Evolutionary conservation across 2,888 invertebrate genomes (phyloP), one percentile per base, ranked within the genome.

Genomic region (Rhagonycha fulva): DNA sequence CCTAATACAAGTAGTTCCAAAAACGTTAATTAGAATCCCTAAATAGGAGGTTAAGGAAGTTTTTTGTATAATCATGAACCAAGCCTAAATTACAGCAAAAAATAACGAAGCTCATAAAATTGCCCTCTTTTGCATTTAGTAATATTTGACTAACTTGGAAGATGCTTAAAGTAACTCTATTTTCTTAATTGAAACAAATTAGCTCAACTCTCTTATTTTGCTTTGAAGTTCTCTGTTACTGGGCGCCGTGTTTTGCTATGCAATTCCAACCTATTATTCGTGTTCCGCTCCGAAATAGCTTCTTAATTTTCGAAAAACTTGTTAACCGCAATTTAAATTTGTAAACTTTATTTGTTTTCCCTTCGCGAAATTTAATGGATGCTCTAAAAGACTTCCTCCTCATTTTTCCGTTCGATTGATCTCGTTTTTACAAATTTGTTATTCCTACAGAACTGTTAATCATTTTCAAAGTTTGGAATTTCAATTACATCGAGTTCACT

Each of bases 241-340:
- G 77, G 81, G 80, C 80, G 82, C 81, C 79, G 82, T 80, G 81
- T 82, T 80, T 78, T 80, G 75, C 81, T 70, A 79, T 81, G 81
- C 83, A 83, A 84, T 84, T 83, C 83, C 80, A 81, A 82, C 84
- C 84, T 83, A 85, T 85, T 86, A 86, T 85, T 86, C 85, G 81
- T 83, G 84, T 85, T 86, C 84, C 85, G 83, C 81, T 81, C 76
- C 83, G 85, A 84, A 84, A 87, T 87, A 82, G 86, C 86, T 86
- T 85, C 86, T 84, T 85, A 86, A 86, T 86, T 86, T 84, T 84
- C 76, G 80, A 84, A 85, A 86, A 87, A 86, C 85, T 86, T 83
- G 86, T 87, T 86, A 87, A 85, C 85, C 86, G 81, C 86, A 85
- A 86, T 86, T 86, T 86, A 83, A 86, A 86, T 85, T 86, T 85